A percentile compares a stretch with the other conserved stretches of the same genome.
phyloP scores from a whole-genome alignment of 53 echinoderm and acorn worm genomes.

The Astropecten irregularis region DNA sequence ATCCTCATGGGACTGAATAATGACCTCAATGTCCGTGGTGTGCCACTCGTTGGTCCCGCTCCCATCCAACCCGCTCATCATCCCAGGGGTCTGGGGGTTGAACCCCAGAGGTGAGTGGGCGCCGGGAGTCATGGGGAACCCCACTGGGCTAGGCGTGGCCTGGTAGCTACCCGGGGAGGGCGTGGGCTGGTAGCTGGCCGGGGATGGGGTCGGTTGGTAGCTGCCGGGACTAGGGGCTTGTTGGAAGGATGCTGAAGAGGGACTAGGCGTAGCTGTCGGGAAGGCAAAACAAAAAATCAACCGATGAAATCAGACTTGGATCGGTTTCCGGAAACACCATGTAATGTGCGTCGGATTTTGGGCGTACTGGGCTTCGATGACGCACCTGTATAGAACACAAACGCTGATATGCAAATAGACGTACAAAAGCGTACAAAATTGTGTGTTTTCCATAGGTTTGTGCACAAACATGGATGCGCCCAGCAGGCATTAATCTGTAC shows the following conservation, averaged over 20 bases:
- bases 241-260: conserved; percentile 77
- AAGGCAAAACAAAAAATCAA: too few species aligned
- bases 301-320: too few species aligned
- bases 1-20: conserved; percentile 84
- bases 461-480: too few species aligned
- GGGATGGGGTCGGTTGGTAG: conserved; percentile 92
- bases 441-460: too few species aligned
- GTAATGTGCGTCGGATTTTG: too few species aligned
- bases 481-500: too few species aligned
- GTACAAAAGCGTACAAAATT: too few species aligned
- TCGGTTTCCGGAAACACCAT: too few species aligned
- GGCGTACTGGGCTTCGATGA: too few species aligned
- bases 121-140: conserved; percentile 87
- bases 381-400: too few species aligned
- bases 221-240: conserved; percentile 93
- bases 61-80: conserved; percentile 51
- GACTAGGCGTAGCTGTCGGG: conserved; percentile 79
- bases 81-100: conserved; percentile 93
- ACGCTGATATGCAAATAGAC: too few species aligned
- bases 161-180: conserved; percentile 87
- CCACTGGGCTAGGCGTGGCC: conserved; percentile 82
- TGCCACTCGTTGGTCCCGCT: conserved; percentile 77
- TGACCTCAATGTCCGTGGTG: conserved; percentile 84
- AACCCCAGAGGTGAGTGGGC: conserved; percentile 90
- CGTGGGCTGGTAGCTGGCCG: conserved; percentile 77